Evolutionary conservation across 2,797 vertebrate species (phyloP).

Genomic region (Etheostoma perlongum): DNA sequence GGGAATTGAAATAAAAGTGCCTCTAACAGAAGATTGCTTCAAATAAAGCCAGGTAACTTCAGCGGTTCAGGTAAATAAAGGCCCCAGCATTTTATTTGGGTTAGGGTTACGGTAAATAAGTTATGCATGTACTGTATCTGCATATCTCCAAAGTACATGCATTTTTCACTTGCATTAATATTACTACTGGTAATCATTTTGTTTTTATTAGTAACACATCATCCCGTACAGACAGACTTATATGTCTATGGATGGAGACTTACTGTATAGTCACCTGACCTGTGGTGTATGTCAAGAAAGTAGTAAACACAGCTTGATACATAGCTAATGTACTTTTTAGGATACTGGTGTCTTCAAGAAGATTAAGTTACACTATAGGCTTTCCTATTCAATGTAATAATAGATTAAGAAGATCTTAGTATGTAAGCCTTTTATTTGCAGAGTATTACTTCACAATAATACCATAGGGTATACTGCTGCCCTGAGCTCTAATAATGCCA

Average conservation of each 20-base stretch:
- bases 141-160: not conserved
- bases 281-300: not conserved
- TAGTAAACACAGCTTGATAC: constrained; percentile 22
- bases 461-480: constrained; percentile 64
- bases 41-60: no score
- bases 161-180: not conserved
- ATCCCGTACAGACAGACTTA: not conserved
- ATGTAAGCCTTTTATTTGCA: constrained; percentile 75
- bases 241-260: not conserved
- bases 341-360: constrained; percentile 36
- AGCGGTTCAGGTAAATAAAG: no score
- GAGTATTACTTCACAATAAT: constrained; percentile 65
- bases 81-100: no score
- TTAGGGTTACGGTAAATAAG: no score
- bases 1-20: no score
- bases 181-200: not conserved
- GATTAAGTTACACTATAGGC: constrained; percentile 47
- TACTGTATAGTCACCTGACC: not conserved
- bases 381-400: constrained; percentile 53
- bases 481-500: constrained; percentile 68
- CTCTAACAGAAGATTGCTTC: no score
- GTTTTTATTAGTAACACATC: not conserved
- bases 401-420: constrained; percentile 68
- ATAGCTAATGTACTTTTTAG: not conserved
- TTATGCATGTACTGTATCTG: not conserved